phyloP scores from a whole-genome alignment of 1,140 invertebrate species.

The Pristionchus pacificus region DNA sequence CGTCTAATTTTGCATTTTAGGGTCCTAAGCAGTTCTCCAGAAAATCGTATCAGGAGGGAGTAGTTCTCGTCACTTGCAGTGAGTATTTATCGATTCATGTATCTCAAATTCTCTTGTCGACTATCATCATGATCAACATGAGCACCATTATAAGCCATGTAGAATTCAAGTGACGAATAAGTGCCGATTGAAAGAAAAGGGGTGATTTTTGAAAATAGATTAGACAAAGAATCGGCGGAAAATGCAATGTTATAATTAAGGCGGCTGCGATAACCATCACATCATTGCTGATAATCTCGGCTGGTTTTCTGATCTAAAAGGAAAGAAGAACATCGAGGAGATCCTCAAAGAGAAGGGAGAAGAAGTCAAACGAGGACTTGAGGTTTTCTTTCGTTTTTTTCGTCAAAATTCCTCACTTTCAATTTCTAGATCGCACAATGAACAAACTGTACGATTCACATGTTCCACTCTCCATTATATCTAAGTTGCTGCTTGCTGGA shows the following conservation, averaged over 20 bases:
- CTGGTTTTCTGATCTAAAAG: conserved; percentile 61
- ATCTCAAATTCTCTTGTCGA: conserved; percentile 18
- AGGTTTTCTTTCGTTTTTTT: not conserved
- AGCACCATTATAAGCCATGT: too few relatives aligned
- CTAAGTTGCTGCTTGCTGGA: conserved; percentile 69
- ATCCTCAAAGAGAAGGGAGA: conserved; percentile 61
- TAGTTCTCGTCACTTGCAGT: conserved; percentile 60
- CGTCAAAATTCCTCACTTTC: conserved; percentile 2
- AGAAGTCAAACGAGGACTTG: conserved; percentile 42
- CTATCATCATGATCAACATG: conserved; percentile 16
- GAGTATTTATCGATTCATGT: not conserved
- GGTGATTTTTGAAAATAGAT: too few relatives aligned
- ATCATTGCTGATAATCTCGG: conserved; percentile 63
- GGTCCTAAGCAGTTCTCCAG: conserved; percentile 61
- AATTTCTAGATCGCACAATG: conserved; percentile 5
- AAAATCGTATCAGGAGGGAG: conserved; percentile 60
- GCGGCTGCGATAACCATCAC: conserved; percentile 59
- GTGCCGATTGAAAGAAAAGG: too few relatives aligned
- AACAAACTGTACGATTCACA: conserved; percentile 63
- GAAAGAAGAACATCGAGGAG: conserved; percentile 62
- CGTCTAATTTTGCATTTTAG: conserved; percentile 31
- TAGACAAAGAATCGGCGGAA: too few relatives aligned
- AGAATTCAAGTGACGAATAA: too few relatives aligned
- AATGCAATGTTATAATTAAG: too few relatives aligned
- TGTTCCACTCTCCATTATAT: conserved; percentile 71